Base-by-base conservation (phyloP, 2,888 invertebrate genomes). In the Diarsia brunnea region DNA sequence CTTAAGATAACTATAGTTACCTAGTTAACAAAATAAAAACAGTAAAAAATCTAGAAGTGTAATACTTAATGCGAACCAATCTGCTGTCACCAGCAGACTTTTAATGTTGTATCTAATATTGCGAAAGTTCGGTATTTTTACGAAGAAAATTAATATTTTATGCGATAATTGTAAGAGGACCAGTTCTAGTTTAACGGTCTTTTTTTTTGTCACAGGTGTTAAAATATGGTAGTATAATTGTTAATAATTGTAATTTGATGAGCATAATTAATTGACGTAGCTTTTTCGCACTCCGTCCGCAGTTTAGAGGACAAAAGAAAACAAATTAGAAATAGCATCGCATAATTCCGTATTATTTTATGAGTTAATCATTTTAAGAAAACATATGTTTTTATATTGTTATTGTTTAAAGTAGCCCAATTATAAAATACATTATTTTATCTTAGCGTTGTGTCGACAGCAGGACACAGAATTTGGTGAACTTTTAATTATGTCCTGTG, bases 241-340 rank as follows among this genome's bases (percentile, higher is more conserved):
- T n/a, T n/a, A n/a, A n/a, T 60, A 66, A 58, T 64, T 24, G n/a
- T 68, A 66, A 45, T 55, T 82, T 49, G 12, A 60, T 68, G 64
- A 71, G 10, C 51, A 55, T 43, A n/a, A n/a, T n/a, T n/a, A n/a
- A 10, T 67, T 53, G 16, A 38, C 49, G 55, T 70, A 84, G 73
- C 64, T 69, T 66, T 66, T 19, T 55, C 66, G 76, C 80, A 81
- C 83, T 84, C 83, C 83, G 83, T 84, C 83, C 83, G 80, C 68
- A 49, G 38, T 11, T 63, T 69, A 74, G 61, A 77, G 76, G 83
- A 77, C 63, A 64, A 78, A 49, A 73, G 58, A 69, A 24, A 60
- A 5, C 64, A 31, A 51, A 53, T 31, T 79, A 78, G 69, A 67
- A 71, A 63, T 73, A 75, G 75, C 69, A 64, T 72, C 27, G 84